Conservation (phyloP, 1,140 invertebrate genomes). For the Macrotrachela quadricornifera region DNA sequence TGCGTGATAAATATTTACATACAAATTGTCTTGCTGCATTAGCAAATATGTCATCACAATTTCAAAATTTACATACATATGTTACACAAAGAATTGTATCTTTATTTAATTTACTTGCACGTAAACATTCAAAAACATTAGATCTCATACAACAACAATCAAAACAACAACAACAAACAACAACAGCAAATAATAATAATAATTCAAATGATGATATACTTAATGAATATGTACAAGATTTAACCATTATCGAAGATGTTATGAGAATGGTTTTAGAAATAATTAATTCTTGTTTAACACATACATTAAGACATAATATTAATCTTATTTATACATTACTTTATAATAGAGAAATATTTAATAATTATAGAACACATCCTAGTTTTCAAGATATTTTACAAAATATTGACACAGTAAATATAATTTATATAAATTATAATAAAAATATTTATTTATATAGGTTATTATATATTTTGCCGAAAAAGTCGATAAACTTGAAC, state of each 20-base stretch:
- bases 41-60: slow-evolving; percentile 90
- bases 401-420: slow-evolving; percentile 69
- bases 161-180: too few species aligned
- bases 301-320: slow-evolving; percentile 67
- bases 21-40: slow-evolving; percentile 62
- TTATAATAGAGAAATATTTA: slow-evolving; percentile 75
- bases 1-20: slow-evolving; percentile 40
- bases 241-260: slow-evolving; percentile 85
- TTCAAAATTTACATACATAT: slow-evolving; percentile 74
- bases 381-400: slow-evolving; percentile 83
- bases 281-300: slow-evolving; percentile 68
- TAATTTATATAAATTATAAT: slow-evolving; percentile 12
- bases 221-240: slow-evolving; percentile 43
- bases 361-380: slow-evolving; percentile 57
- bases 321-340: slow-evolving; percentile 85
- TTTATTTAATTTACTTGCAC: too few species aligned
- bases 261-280: slow-evolving; percentile 74
- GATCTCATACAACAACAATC: too few species aligned
- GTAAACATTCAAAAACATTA: too few species aligned
- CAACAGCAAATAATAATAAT: too few species aligned
- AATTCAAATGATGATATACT: too few species aligned
- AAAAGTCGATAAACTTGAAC: slow-evolving; percentile 44
- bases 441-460: too few species aligned
- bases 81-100: slow-evolving; percentile 48
- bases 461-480: slow-evolving; percentile 46